Evolutionary conservation across 1,140 invertebrate genomes (phyloP), one percentile per base, ranked within the genome.

Genomic region (Meloidogyne floridensis): DNA sequence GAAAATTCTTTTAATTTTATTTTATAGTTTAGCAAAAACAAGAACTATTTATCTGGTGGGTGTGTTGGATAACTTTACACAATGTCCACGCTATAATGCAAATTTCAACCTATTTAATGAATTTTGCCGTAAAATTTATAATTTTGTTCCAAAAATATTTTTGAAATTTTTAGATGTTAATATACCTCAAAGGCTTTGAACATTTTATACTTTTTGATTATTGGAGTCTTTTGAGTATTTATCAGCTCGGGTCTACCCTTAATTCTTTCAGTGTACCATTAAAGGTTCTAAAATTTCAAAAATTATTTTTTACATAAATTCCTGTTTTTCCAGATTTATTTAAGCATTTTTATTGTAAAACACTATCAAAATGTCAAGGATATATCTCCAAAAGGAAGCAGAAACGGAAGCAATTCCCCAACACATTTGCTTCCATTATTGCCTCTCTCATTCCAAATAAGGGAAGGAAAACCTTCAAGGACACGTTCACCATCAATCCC

Each of bases 1-100:
- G 1, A 72, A 72, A 47, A 59, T 15, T 59, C 4, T 8, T 8
- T 59, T 15, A 59, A 15, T 15, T 56, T 59, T 59, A 59, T 59
- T 59, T 65, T 73, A 15, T 42, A 42, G 32, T 73, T 73, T 53
- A 65, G 75, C 43, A 83, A 82, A 81, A 74, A 51, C 81, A 56
- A 70, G 71, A 72, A 71, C 53, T 82, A 43, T 42, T 75, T 9
- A 75, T 82, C 3, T 82, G 80, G 80, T 82, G 76, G 77, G 71
- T 82, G 8, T 82, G 81, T 51, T 82, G 81, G 81, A 82, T 82
- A 32, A 81, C 81, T 15, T 20, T 82, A 32, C 81, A 82, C 51
- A 82, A 82, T 73, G 80, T 79, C 0, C 81, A 82, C 11, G 47
- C 81, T 9, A 11, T 72, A 10, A 75, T 82, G 72, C 80, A 74